A percentile compares a stretch with the other conserved stretches of the same genome.
Evolutionary conservation across 92 coral and sea anemone species (phyloP).

Genomic region (Epizoanthus fatuus): DNA sequence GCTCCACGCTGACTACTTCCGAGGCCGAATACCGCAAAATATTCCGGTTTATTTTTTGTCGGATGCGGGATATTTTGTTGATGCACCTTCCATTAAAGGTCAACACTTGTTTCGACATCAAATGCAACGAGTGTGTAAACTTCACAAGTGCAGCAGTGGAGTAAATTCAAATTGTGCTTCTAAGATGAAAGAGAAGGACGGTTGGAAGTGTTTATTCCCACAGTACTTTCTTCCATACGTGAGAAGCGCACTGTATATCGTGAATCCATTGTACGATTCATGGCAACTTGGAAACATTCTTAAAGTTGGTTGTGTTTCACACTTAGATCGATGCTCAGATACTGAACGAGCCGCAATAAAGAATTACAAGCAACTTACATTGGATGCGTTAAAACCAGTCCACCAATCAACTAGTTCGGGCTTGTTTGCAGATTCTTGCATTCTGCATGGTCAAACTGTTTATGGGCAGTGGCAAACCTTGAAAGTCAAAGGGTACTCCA

Average conservation of each 20-base stretch:
- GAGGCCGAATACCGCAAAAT: constrained; percentile 61
- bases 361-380: constrained; percentile 67
- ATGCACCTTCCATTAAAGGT: constrained; percentile 67
- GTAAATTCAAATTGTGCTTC: constrained; percentile 73
- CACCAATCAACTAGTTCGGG: constrained; percentile 38
- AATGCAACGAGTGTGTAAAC: constrained; percentile 77
- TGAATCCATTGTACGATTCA: constrained; percentile 87
- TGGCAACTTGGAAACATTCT: constrained; percentile 86
- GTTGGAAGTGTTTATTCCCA: constrained; percentile 88
- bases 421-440: constrained; percentile 79
- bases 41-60: constrained; percentile 79
- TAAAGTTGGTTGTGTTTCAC: constrained; percentile 70
- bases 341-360: constrained; percentile 70
- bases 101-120: constrained; percentile 57
- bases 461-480: constrained; percentile 77
- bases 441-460: constrained; percentile 88
- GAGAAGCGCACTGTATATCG: constrained; percentile 67
- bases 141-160: constrained; percentile 85
- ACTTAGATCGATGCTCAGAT: constrained; percentile 62
- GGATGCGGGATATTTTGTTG: constrained; percentile 92
- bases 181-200: constrained; percentile 52
- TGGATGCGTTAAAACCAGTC: constrained; percentile 71
- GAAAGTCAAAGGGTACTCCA: constrained; percentile 68
- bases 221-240: constrained; percentile 73
- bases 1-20: constrained; percentile 91